These are phyloP conservation scores for Condylostylus longicornis DNA, from an alignment of 1,140 invertebrate species.

Conservation along the genomic window DNA sequence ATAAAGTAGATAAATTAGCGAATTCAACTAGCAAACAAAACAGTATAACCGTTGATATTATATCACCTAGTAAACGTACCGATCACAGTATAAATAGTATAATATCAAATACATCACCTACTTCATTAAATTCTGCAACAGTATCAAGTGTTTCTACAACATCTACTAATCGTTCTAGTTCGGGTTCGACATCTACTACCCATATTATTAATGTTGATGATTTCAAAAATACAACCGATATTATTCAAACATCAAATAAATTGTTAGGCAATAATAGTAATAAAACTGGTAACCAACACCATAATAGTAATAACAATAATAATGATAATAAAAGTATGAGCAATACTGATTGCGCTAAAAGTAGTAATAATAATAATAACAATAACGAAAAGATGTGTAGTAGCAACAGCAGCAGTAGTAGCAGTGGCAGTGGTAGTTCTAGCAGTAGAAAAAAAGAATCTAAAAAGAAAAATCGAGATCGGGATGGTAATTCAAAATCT, in stretches of 20 bases:
- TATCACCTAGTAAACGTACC: slow-evolving; percentile 16
- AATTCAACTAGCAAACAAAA: slow-evolving; percentile 9
- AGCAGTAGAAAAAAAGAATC: too few relatives aligned
- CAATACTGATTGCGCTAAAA: too few relatives aligned
- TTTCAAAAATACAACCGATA: neutral
- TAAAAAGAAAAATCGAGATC: too few relatives aligned
- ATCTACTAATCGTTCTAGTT: neutral
- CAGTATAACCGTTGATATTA: slow-evolving; percentile 13
- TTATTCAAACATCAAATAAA: slow-evolving; percentile 1
- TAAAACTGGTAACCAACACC: too few relatives aligned
- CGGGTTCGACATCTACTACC: neutral
- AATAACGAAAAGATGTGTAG: too few relatives aligned
- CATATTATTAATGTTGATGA: slow-evolving; percentile 5
- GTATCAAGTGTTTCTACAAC: neutral
- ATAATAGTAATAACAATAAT: too few relatives aligned
- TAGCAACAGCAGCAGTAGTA: too few relatives aligned
- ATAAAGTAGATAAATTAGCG: slow-evolving; percentile 14
- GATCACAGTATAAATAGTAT: slow-evolving; percentile 21
- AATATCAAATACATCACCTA: slow-evolving; percentile 6
- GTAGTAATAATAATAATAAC: too few relatives aligned
- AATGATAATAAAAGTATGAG: too few relatives aligned
- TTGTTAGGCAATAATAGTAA: too few relatives aligned
- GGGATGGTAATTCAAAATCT: too few relatives aligned
- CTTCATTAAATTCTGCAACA: neutral
- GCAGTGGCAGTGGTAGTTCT: too few relatives aligned